Conservation (phyloP, 2,797 vertebrate species). For the Tarsius wallacei region DNA sequence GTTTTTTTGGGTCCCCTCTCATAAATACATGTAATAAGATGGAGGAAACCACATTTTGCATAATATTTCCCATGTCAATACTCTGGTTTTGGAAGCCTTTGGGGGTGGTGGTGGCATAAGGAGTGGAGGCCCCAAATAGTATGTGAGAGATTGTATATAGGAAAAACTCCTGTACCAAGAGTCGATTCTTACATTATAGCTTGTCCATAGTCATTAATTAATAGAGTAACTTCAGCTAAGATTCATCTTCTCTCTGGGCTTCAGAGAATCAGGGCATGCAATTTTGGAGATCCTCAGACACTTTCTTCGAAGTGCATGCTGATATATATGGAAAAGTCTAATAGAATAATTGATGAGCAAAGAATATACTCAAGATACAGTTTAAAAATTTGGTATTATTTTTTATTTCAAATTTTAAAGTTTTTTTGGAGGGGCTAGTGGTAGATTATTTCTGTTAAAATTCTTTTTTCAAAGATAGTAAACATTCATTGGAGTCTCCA, state of each 20-base stretch:
- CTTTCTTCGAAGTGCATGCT: neutral
- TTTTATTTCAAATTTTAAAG: constrained; percentile 48
- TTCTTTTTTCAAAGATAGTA: constrained; percentile 6
- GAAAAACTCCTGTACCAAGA: neutral
- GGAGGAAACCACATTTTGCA: neutral
- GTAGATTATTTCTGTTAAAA: constrained; percentile 35
- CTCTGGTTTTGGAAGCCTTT: constrained; percentile 17
- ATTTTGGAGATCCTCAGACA: neutral
- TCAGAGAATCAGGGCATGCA: neutral
- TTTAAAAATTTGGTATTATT: constrained; percentile 38
- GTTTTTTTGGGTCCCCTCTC: no score
- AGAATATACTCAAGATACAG: neutral
- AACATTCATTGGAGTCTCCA: constrained; percentile 15
- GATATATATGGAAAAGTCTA: constrained; percentile 23
- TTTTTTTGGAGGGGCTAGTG: neutral
- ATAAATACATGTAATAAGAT: neutral
- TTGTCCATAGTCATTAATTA: neutral
- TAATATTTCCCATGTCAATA: constrained; percentile 7
- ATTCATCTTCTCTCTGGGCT: neutral
- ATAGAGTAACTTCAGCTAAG: neutral
- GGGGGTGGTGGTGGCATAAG: neutral
- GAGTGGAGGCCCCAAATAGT: neutral
- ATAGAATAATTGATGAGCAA: constrained; percentile 15
- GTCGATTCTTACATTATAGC: neutral
- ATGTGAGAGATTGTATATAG: neutral